phyloP scores from a whole-genome alignment of 2,888 invertebrate genomes.

The Parochlus steinenii region DNA sequence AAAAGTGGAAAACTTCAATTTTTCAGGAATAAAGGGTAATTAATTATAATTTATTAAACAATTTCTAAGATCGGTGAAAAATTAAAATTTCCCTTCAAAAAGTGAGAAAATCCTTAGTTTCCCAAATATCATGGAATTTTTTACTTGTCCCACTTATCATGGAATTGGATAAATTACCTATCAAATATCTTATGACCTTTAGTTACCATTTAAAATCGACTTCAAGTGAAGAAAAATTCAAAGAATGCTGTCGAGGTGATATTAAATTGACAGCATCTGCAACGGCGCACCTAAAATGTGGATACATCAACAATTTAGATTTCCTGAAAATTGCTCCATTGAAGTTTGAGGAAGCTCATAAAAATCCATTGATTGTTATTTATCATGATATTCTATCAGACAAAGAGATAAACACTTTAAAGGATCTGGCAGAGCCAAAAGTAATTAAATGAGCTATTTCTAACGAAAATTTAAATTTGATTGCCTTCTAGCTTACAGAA shows the following conservation, averaged over 20 bases:
- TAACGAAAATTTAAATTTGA: slow-evolving; percentile 72
- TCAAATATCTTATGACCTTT: not conserved
- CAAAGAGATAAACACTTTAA: slow-evolving; percentile 36
- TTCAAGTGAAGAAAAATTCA: too few relatives aligned
- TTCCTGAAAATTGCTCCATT: slow-evolving; percentile 30
- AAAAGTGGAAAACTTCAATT: too few relatives aligned
- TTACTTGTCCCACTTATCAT: too few relatives aligned
- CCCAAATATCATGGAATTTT: too few relatives aligned
- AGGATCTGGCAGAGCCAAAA: slow-evolving; percentile 33
- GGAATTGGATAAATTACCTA: slow-evolving; percentile 44
- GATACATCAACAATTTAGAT: slow-evolving; percentile 25
- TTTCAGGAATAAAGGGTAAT: too few relatives aligned
- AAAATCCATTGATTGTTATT: slow-evolving; percentile 35
- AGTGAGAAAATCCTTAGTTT: too few relatives aligned
- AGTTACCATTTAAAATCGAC: slow-evolving; percentile 16
- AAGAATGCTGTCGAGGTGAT: too few relatives aligned
- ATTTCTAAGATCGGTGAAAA: too few relatives aligned
- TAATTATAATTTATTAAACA: too few relatives aligned
- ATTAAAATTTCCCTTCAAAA: too few relatives aligned
- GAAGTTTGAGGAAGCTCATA: too few relatives aligned
- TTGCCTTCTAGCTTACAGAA: too few relatives aligned
- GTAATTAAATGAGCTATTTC: slow-evolving; percentile 39
- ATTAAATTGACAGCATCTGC: slow-evolving; percentile 28
- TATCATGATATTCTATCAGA: slow-evolving; percentile 41
- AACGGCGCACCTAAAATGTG: slow-evolving; percentile 24